Evolutionary conservation across 2,113 vertebrate species (phyloP).

Genomic region (Donacobius atricapilla): DNA sequence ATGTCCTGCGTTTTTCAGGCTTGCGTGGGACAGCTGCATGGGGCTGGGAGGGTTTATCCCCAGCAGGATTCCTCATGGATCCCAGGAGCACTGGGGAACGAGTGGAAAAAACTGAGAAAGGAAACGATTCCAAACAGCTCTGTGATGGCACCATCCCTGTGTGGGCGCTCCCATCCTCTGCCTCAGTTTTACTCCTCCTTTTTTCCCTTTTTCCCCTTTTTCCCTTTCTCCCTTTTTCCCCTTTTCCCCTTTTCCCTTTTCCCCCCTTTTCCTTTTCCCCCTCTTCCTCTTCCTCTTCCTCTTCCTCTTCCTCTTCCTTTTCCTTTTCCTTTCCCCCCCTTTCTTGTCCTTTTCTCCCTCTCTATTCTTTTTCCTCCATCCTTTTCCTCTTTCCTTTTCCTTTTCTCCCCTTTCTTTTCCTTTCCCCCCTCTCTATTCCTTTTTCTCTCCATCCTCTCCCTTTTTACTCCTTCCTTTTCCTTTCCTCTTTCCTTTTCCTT

Average conservation of each 20-base stretch:
- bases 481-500: too few relatives aligned
- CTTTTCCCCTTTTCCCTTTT: too few relatives aligned
- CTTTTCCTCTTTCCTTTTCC: not conserved
- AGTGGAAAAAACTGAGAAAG: not conserved
- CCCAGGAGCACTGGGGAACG: not conserved
- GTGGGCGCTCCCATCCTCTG: rapidly evolving
- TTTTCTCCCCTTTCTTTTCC: too few relatives aligned
- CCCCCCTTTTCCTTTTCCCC: too few relatives aligned
- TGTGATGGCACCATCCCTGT: not conserved
- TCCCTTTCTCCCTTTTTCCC: too few relatives aligned
- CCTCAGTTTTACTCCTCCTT: too few relatives aligned
- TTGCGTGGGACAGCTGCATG: not conserved
- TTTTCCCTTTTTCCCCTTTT: not conserved
- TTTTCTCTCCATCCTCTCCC: too few relatives aligned
- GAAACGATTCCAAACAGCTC: not conserved
- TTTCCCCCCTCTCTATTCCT: not conserved
- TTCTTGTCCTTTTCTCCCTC: not conserved
- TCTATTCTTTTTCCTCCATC: not conserved
- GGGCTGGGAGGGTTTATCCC: not conserved
- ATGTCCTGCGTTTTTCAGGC: not conserved
- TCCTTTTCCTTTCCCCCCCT: not conserved
- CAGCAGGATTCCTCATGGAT: not conserved
- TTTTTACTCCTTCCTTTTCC: not conserved
- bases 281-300: not conserved
- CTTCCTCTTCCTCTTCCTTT: too few relatives aligned